Base-by-base conservation (phyloP, 1,140 invertebrate genomes). In the Achroia grisella region DNA sequence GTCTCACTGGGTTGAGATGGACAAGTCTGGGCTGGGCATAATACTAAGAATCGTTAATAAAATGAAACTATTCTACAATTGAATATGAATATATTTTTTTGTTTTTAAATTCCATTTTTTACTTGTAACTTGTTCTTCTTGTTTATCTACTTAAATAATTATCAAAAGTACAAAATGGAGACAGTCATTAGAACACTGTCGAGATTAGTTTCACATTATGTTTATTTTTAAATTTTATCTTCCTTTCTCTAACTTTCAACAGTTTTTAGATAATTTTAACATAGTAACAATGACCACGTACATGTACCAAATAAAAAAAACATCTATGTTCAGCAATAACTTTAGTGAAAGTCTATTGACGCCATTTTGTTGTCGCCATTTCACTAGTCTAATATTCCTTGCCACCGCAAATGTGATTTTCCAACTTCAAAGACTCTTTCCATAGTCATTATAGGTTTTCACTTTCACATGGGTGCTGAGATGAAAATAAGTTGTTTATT, bases 361-460 rank as follows among this genome's bases (percentile, higher is more conserved):
- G 9, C 23, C 23, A 40, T 40, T 40, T 27, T 36, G 35, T 36
- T 39, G 23, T 39, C 37, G 9, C 17, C 40, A n/a, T n/a, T 23
- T 23, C 17, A 23, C 17, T 23, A 23, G 17, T 23, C 17, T 33
- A 11, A 40, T 31, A 40, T 48, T 23, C 30, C 37, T 40, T 23
- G 36, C 39, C 17, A 47, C 29, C 32, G 31, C 36, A 30, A 29
- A 30, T n/a, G 17, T 10, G 23, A 30, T 40, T 40, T 23, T 30
- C 39, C 27, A 27, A 10, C 11, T 23, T 23, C 17, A 23, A 23
- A 23, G 17, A 23, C 17, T 23, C 17, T 23, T 23, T 23, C 17
- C 17, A 3, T 23, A 23, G 17, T 6, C 17, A 23, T 11, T 39
- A 17, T 40, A 28, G 8, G 11, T 50, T 50, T 44, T 45, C 48